Evolutionary conservation across 2,113 vertebrate genomes (phyloP), one percentile per base, ranked within the genome.

Genomic region (Entomyzon cyanotis): DNA sequence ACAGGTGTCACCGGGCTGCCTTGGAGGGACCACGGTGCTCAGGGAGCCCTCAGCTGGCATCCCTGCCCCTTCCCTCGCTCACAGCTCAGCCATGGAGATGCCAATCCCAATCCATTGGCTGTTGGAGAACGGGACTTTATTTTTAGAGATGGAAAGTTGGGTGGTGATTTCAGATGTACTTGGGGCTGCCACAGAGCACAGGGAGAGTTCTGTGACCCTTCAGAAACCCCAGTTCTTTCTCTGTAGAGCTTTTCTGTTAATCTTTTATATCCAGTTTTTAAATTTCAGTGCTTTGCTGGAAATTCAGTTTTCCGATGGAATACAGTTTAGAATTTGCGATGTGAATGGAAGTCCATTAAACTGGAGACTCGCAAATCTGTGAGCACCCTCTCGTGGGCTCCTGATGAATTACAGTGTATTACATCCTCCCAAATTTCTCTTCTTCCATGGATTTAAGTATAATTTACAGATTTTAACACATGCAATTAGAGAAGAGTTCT

Each of bases 381-480:
- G 77, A 96, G 90, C 93, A 15, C 95, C 95, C 94, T 94, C 96
- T 96, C 42, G 86, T 96, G 96, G 92, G 23, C 3, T n/a, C 58
- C 25, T 4, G 9, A 0, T 30, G 80, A 42, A 91, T 76, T 69
- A 50, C 95, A 88, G 22, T 2, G 0, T 33, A 12, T 62, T 41
- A 37, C 63, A 8, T 9, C 63, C 53, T 49, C 56, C 60, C 33
- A 23, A 13, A 67, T 31, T 5, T 8, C 2, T 30, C 35, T 33
- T 90, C 53, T 42, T 44, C 50, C 15, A 1, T 24, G 11, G 10
- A 11, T 62, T 92, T 42, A 19, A 47, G 13, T 24, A 11, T 55
- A 16, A 70, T 89, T 71, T 59, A 39, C 25, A 27, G 49, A 76
- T 91, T 85, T 85, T 37, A 49, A 27, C 20, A 22, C 10, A 4